Percentiles rank a stretch among this genome's conserved stretches.
Evolutionary conservation across 2,888 invertebrate genomes (phyloP).

Genomic region (Drosophila melanosoma): DNA sequence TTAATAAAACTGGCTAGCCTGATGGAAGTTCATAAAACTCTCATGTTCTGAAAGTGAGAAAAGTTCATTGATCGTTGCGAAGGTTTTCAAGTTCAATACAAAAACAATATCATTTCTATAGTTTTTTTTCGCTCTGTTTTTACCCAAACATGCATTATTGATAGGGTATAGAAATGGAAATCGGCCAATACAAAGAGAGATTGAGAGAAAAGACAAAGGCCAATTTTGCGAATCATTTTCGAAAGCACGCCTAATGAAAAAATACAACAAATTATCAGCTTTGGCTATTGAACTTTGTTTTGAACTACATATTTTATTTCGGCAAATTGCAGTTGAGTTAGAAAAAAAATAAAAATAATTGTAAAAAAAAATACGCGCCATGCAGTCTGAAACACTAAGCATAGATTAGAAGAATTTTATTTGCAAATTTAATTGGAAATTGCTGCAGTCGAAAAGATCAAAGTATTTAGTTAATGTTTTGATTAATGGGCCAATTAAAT

Average conservation of each 20-base stretch:
- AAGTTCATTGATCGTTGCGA: slow-evolving; percentile 67
- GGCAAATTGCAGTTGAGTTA: slow-evolving; percentile 4
- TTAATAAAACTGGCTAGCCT: slow-evolving; percentile 23
- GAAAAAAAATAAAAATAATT: not conserved
- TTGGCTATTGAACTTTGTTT: slow-evolving; percentile 36
- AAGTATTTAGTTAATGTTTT: not conserved
- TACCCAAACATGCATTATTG: slow-evolving; percentile 47
- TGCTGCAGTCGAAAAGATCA: not conserved
- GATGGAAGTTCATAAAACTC: slow-evolving; percentile 60
- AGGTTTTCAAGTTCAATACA: slow-evolving; percentile 56
- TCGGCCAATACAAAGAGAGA: slow-evolving; percentile 9
- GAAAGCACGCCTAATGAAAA: not conserved
- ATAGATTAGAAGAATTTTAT: not conserved
- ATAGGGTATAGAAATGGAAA: slow-evolving; percentile 21
- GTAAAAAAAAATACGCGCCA: slow-evolving; percentile 30
- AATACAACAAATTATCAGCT: slow-evolving; percentile 11
- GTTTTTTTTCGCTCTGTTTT: slow-evolving; percentile 24
- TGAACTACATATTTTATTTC: slow-evolving; percentile 5
- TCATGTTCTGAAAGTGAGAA: slow-evolving; percentile 13
- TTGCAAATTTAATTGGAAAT: not conserved
- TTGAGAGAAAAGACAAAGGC: slow-evolving; percentile 24
- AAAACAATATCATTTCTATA: slow-evolving; percentile 42
- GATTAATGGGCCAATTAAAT: slow-evolving; percentile 32
- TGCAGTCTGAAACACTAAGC: slow-evolving; percentile 48
- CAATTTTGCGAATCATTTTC: not conserved